Evolutionary conservation across 2,888 invertebrate genomes (phyloP).

Genomic region (Limnephilus marmoratus): DNA sequence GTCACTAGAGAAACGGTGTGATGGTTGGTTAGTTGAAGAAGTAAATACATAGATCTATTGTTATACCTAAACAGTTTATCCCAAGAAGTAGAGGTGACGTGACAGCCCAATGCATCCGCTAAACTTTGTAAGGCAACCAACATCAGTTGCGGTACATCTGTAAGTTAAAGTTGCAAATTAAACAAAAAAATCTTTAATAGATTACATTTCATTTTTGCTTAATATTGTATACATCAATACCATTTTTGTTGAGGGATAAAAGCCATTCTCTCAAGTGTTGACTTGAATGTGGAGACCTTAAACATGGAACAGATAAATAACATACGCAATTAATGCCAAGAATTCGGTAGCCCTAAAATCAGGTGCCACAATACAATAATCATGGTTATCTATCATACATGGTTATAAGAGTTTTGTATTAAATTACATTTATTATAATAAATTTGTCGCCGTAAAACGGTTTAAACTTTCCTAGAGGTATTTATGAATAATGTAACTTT

Average conservation of each 20-base stretch:
- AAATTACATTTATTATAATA: too few species aligned
- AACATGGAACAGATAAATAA: slow-evolving; percentile 60
- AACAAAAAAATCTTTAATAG: slow-evolving; percentile 35
- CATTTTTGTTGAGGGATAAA: slow-evolving; percentile 78
- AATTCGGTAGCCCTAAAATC: too few species aligned
- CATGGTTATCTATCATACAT: too few species aligned
- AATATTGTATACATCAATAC: slow-evolving; percentile 68
- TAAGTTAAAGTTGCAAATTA: slow-evolving; percentile 63
- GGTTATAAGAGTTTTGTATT: too few species aligned
- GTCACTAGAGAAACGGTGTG: too few species aligned
- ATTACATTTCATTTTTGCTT: not conserved
- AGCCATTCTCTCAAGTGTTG: slow-evolving; percentile 83
- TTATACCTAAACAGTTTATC: slow-evolving; percentile 81
- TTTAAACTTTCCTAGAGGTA: too few species aligned
- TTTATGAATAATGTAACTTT: too few species aligned
- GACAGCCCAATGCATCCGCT: slow-evolving; percentile 87
- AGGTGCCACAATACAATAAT: too few species aligned
- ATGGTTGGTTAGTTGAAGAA: too few species aligned
- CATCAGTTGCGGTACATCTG: slow-evolving; percentile 83
- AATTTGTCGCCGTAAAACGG: too few species aligned
- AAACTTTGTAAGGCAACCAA: slow-evolving; percentile 84
- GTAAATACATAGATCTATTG: not conserved
- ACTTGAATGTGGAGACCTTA: slow-evolving; percentile 79
- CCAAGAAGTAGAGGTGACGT: slow-evolving; percentile 89
- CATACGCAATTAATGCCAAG: too few species aligned